These are phyloP conservation scores for Homarus gammarus DNA, from an alignment of 2,888 invertebrate genomes.

Conservation along the genomic window DNA sequence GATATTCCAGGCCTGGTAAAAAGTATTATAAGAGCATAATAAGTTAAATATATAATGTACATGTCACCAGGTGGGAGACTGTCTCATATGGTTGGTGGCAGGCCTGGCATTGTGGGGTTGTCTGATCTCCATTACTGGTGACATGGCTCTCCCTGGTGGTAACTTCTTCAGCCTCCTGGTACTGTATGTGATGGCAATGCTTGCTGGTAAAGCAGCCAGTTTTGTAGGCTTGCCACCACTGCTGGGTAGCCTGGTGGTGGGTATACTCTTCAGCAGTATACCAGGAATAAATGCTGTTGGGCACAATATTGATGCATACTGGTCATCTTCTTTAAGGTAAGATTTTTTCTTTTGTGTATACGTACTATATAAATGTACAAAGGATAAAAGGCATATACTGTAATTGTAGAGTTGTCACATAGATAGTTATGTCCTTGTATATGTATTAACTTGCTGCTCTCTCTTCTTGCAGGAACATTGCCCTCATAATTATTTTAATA, in stretches of 20 bases:
- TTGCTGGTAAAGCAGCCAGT: conserved; percentile 82
- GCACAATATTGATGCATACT: conserved; percentile 83
- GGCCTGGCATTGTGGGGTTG: conserved; percentile 44
- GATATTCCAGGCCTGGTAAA: too few species aligned
- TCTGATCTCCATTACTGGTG: conserved; percentile 45
- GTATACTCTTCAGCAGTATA: conserved; percentile 80
- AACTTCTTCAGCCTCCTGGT: conserved; percentile 59
- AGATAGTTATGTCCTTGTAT: too few species aligned
- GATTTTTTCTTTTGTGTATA: conserved; percentile 74
- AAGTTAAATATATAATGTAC: too few species aligned
- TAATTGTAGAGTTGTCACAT: too few species aligned
- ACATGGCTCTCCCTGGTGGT: conserved; percentile 60
- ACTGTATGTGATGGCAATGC: conserved; percentile 42
- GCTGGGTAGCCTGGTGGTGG: conserved; percentile 92
- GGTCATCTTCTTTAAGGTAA: conserved; percentile 85
- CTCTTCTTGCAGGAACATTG: conserved; percentile 87
- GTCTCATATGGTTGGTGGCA: conserved; percentile 41
- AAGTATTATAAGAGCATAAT: too few species aligned
- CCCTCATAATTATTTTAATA: conserved; percentile 93
- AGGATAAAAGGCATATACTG: too few species aligned
- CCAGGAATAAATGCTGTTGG: conserved; percentile 84
- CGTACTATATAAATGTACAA: too few species aligned
- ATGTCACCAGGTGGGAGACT: conserved; percentile 58
- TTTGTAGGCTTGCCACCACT: conserved; percentile 91
- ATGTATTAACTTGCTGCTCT: too few species aligned